These are phyloP conservation scores for Notolepis coatsorum DNA, from an alignment of 2,797 vertebrate genomes.

Conservation along the genomic window DNA sequence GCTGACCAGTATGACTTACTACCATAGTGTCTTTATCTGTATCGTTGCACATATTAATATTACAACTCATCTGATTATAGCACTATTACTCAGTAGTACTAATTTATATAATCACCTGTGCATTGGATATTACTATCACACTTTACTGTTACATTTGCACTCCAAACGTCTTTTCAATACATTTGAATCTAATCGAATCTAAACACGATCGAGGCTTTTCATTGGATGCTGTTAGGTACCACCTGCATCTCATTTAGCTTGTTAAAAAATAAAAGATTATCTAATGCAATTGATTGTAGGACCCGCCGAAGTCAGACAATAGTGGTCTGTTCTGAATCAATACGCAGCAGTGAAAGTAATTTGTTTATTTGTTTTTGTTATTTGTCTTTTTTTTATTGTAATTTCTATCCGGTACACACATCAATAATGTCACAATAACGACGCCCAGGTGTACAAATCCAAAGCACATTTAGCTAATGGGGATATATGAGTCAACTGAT, in stretches of 20 bases:
- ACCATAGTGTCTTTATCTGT: too few relatives aligned
- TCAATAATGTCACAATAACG: slow-evolving; percentile 21
- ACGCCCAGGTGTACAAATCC: slow-evolving; percentile 3
- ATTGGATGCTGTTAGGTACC: slow-evolving; percentile 52
- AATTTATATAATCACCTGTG: too few relatives aligned
- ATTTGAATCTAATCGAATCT: too few relatives aligned
- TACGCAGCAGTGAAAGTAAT: slow-evolving; percentile 14
- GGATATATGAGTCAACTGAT: not conserved
- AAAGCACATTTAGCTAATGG: slow-evolving; percentile 14
- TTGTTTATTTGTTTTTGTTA: not conserved
- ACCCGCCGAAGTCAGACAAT: slow-evolving; percentile 24
- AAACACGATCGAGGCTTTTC: slow-evolving; percentile 43
- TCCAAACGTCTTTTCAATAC: too few relatives aligned
- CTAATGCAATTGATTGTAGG: too few relatives aligned
- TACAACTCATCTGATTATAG: too few relatives aligned
- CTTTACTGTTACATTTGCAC: too few relatives aligned
- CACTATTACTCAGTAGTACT: too few relatives aligned
- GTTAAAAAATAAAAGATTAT: slow-evolving; percentile 48
- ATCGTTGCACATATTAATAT: too few relatives aligned
- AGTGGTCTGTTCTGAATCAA: slow-evolving; percentile 40
- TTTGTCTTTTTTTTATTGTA: slow-evolving; percentile 29
- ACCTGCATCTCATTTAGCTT: slow-evolving; percentile 53
- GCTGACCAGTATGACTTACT: too few relatives aligned
- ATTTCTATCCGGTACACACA: too few relatives aligned
- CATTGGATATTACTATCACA: too few relatives aligned